Base-by-base conservation (phyloP, 2,797 vertebrate species). In the Hyperoplus lanceolatus region DNA sequence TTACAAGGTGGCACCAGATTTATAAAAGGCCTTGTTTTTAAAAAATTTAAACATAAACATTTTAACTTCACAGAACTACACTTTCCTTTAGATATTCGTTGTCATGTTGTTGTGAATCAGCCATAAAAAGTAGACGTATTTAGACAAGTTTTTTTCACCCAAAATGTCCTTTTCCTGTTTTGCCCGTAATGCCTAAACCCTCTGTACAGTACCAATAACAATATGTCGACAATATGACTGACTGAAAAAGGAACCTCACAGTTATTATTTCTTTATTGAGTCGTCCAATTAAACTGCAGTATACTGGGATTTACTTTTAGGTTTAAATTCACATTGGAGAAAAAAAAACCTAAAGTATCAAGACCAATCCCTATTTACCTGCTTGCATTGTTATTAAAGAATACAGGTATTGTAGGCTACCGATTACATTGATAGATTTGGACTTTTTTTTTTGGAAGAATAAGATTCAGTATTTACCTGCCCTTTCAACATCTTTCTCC, bases 381-480 rank as follows among this genome's bases (percentile, higher is more conserved):
- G 36, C 63, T 60, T 83, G 87, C 81, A 86, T 83, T 84, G 11
- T 69, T 73, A 46, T 77, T 67, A 48, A 68, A 74, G 11, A 75
- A 80, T 80, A 82, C 41, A 4, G 13, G 59, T 54, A 57, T 16
- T 7, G 21, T 48, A 21, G 21, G 21, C 21, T 21, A 60, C 8
- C 21, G 56, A 57, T 70, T 14, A 45, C 18, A 56, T 3, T 14
- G 4, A 59, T 36, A 6, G 13, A 67, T 57, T 42, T 50, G 36
- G n/a, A 72, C 15, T 15, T 60, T 41, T 5, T 13, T n/a, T 43
- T 18, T 15, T 10, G 12, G 6, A 42, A 41, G 1, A 50, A 21
- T 16, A n/a, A 3, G 55, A 61, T 50, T 8, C 3, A 41, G 36
- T 46, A 41, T 38, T 43, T 9, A n/a, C 39, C 15, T 53, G 16